Evolutionary conservation across 2,797 vertebrate species (phyloP).

Genomic region (Varecia variegata): DNA sequence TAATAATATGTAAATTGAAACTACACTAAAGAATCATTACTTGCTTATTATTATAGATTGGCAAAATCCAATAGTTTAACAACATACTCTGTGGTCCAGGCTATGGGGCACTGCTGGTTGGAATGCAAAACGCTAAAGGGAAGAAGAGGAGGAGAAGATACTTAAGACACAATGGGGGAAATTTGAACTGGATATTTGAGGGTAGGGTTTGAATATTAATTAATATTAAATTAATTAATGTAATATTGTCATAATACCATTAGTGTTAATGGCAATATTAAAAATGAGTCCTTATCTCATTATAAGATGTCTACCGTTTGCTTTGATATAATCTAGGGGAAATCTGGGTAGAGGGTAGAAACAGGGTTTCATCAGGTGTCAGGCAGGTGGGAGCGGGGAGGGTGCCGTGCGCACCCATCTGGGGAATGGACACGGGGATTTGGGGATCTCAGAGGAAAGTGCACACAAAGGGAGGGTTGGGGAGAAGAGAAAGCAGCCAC

Average conservation of each 20-base stretch:
- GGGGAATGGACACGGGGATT: too few relatives aligned
- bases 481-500: too few relatives aligned
- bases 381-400: too few relatives aligned
- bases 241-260: neutral
- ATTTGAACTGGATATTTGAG: too few relatives aligned
- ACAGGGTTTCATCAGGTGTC: too few relatives aligned
- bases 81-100: neutral
- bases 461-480: accelerated
- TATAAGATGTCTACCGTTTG: neutral
- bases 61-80: too few relatives aligned
- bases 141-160: neutral
- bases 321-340: neutral
- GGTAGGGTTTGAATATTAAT: accelerated
- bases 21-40: too few relatives aligned
- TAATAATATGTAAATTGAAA: neutral
- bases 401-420: too few relatives aligned
- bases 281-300: neutral
- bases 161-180: accelerated
- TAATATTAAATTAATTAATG: neutral
- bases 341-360: neutral
- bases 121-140: neutral
- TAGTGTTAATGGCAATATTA: neutral
- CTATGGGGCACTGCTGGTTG: too few relatives aligned
- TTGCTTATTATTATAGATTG: too few relatives aligned
- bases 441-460: neutral